Base-by-base conservation (phyloP, 30 jellyfish, hydroid and myxozoan species). In the Hydractinia echinata region DNA sequence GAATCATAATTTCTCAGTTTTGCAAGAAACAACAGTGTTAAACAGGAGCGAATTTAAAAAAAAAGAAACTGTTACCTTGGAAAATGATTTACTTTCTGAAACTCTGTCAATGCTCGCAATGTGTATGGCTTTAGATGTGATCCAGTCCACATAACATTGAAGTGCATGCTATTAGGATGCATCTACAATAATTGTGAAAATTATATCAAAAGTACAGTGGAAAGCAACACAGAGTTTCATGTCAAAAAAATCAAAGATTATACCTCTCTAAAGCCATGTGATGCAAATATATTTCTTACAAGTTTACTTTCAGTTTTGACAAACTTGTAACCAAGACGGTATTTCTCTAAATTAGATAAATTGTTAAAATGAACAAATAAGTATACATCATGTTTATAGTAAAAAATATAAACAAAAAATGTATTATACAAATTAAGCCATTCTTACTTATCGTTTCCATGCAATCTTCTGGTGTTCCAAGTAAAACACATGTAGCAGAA, bases 211-310 rank as follows among this genome's bases (percentile, higher is more conserved):
- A n/a, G n/a, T 30, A 30, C 44, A 30, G 2, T 30, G 2, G 2
- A 30, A 30, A 30, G 44, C 44, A 30, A 30, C 44, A 30, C 44
- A 30, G 44, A 30, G 44, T 30, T 30, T 30, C 2, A 30, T 30
- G 44, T 2, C 44, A 30, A 30, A 30, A 30, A 30, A 30, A 30
- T 30, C 44, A 30, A 52, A 76, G 18, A 6, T 53, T 79, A 54
- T 64, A 91, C 97, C 95, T 91, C 97, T 64, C 79, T 85, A 72
- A 74, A 86, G 4, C 97, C 97, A 77, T 85, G 95, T 5, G 94
- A 73, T 13, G 81, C 78, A 64, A 91, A 83, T 18, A 91, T 73
- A 8, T 60, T 85, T 55, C 95, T 61, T 10, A 91, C 97, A 54
- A 91, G 83, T 81, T 78, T 91, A 64, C 94, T 58, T 61, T 91